Base-by-base conservation (phyloP, 1,140 invertebrate species). In the Mylabris phalerata region DNA sequence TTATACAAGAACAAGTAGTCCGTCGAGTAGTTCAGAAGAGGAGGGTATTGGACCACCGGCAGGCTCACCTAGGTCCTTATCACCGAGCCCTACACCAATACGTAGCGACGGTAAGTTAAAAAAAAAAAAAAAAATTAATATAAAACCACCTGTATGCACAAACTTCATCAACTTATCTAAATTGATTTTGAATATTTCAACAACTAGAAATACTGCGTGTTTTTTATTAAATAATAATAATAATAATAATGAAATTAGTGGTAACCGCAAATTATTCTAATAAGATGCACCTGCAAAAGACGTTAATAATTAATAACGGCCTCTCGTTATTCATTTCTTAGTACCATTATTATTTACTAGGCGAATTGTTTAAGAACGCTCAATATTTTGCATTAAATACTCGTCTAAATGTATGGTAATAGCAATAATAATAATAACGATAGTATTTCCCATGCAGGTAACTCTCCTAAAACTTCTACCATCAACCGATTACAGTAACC, bases 11-110 rank as follows among this genome's bases (percentile, higher is more conserved):
- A 67, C 69, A 48, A 70, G 57, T 58, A 68, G 62, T 48, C 72
- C 71, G 45, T 69, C 70, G 47, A 71, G 71, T 59, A 73, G 69
- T 63, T 72, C 71, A 10, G 67, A 67, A 7, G 72, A 73, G 41
- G 72, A 71, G 27, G 72, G 68, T 41, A 72, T 70, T 44, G 71
- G 71, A 26, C 67, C 68, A 40, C 64, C 68, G 43, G 64, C 61
- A 10, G 67, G 60, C 9, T 71, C 71, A 43, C 68, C 72, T 3
- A 66, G 67, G 51, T 71, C 69, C 3, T 63, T 65, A 46, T 68
- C 70, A n/a, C 60, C 68, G 5, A 69, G 66, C 63, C 68, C 71
- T 9, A 48, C 52, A 52, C 55, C 67, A 55, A 3, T 67, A 6
- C 59, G 63, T 44, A 57, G 44, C 56, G 71, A 74, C 63, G 71